Evolutionary conservation across 2,888 invertebrate genomes (phyloP), one percentile per base, ranked within the genome.

Genomic region (Hetaerina titia): DNA sequence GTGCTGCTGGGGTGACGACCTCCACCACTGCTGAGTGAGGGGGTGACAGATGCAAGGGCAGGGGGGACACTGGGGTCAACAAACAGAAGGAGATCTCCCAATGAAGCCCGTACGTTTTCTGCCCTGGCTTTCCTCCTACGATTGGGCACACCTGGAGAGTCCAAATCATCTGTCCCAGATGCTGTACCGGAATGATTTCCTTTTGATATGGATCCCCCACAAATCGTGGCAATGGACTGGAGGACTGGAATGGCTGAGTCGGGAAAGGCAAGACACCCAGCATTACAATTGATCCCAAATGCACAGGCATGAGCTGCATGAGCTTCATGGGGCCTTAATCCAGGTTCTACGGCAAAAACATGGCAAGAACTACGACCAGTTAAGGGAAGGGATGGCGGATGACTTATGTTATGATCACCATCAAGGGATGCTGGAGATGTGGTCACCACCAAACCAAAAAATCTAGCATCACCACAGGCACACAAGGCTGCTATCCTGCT

Each of bases 301-400:
- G 98, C 98, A 95, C 98, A 98, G 0, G 99, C 99, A 96, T 98
- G 98, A n/a, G 97, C 97, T 4, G 98, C 97, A 96, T 99, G 99
- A 89, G 98, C 97, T 60, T 97, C 97, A 96, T 99, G 99, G 95
- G 98, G 98, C 7, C 98, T 98, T 96, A 99, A 97, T 96, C 99
- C 98, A 0, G 99, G 98, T 96, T 99, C 99, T 15, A 99, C 98
- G 95, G 99, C 99, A 96, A 99, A 99, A 0, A 99, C 99, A 96
- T 99, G 99, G 96, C 99, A 99, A 95, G 99, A 99, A 96, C 98
- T 98, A 95, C 96, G 96, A 64, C 95, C 95, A 19, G 81, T 81
- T 8, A 92, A 69, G 56, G 92, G 92, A 13, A 92, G 92, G 0
- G 98, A 98, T 31, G 98, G 97, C 1, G 92, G 92, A 60, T 74